Evolutionary conservation across 1,140 invertebrate genomes (phyloP).

Genomic region (Sarcophaga peregrina): DNA sequence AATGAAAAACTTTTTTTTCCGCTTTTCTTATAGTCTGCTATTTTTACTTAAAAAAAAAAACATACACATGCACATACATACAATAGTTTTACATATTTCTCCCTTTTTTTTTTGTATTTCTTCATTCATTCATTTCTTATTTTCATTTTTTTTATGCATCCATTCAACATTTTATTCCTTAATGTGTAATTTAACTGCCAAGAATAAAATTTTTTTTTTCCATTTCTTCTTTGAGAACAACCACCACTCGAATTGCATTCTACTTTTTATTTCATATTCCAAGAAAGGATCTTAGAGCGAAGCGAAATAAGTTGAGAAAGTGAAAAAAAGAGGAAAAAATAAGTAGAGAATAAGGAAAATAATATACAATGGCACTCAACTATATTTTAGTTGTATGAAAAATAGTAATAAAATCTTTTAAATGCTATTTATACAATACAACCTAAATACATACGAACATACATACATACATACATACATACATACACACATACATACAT

Average conservation of each 20-base stretch:
- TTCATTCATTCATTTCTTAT: too few species aligned
- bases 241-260: not conserved
- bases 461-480: too few species aligned
- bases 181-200: slow-evolving; percentile 21
- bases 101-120: not conserved
- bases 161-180: slow-evolving; percentile 19
- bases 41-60: slow-evolving; percentile 1
- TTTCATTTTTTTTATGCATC: too few species aligned
- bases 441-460: too few species aligned
- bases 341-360: not conserved
- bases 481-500: not conserved
- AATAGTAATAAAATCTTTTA: not conserved
- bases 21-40: not conserved
- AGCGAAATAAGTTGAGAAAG: not conserved
- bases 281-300: not conserved
- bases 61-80: slow-evolving; percentile 8
- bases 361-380: not conserved
- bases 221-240: too few species aligned
- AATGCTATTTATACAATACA: not conserved
- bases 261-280: not conserved
- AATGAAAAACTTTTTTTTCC: not conserved
- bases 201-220: not conserved
- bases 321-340: not conserved
- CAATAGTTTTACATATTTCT: slow-evolving; percentile 2
- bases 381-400: not conserved